Evolutionary conservation across 2,888 invertebrate genomes (phyloP), one percentile per base, ranked within the genome.

Genomic region (Beris chalybata): DNA sequence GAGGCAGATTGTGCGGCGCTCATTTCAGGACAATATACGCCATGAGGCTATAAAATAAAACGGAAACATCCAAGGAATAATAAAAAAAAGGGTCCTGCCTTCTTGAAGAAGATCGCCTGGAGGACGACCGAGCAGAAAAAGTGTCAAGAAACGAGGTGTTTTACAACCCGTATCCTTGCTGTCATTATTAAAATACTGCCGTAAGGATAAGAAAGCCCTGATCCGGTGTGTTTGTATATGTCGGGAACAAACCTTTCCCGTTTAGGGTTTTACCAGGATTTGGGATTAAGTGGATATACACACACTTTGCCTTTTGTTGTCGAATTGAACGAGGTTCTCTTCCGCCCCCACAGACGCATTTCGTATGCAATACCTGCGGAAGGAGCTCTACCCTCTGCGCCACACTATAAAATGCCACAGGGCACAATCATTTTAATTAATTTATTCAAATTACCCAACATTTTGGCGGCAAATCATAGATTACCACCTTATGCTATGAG

Each of bases 341-440:
- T 38, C 38, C 9, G 38, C 38, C 9, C 9, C 9, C 9, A 7
- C 9, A 38, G 5, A 3, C 38, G 22, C 38, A 38, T 38, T 9
- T 7, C 38, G 38, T 38, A 38, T 38, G 38, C 9, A 38, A 7
- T 38, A 38, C 38, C 7, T 7, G 9, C 9, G 9, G 9, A 5
- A 38, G 38, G 9, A 38, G 38, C 38, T 38, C 1, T 1, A 22
- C 22, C 22, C 9, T 32, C 7, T 32, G 7, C 38, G 1, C 38
- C 38, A 38, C 38, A 5, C 13, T 59, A 6, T 59, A 30, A 30
- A 5, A 47, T 2, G n/a, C 59, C 31, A 32, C 58, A 52, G 54
- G 67, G 55, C 54, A 54, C 48, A 65, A 65, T 68, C 50, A 68
- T 68, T 68, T 68, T 68, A 68, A 68, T 68, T 68, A 68, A 68